Percentiles rank a stretch among this genome's conserved stretches.
Conservation (phyloP, 2,888 invertebrate species). For the Ormyrus thymus region DNA sequence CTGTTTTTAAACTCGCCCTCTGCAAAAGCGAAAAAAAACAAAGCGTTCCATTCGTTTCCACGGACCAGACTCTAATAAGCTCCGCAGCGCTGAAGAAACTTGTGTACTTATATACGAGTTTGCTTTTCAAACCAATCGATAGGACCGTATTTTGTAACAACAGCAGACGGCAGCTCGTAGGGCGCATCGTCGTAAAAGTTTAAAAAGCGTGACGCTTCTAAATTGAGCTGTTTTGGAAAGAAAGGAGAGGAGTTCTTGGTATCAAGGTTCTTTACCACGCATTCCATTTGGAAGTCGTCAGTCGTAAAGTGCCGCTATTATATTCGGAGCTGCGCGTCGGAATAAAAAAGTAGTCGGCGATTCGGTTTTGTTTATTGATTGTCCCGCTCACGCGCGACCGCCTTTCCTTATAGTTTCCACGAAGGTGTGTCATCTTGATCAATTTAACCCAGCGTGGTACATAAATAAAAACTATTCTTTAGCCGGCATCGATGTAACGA, state of each 20-base stretch:
- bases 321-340: background rate
- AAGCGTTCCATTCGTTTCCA: too few species aligned
- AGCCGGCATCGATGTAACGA: background rate
- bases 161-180: too few species aligned
- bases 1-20: conserved; percentile 39
- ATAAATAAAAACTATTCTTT: background rate
- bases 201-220: background rate
- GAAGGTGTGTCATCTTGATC: background rate
- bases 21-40: too few species aligned
- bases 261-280: conserved; percentile 3
- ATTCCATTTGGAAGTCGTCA: conserved; percentile 17
- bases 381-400: background rate
- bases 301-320: background rate
- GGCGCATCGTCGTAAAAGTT: background rate
- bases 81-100: too few species aligned
- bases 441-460: background rate
- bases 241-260: background rate
- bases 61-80: too few species aligned
- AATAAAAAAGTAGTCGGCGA: background rate
- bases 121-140: background rate
- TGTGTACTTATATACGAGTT: too few species aligned
- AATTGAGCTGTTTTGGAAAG: background rate
- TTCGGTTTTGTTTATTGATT: conserved; percentile 31
- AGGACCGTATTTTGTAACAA: too few species aligned
- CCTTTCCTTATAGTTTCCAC: background rate